These are phyloP conservation scores for Neolamprologus hecqui DNA, from an alignment of 2,113 vertebrate genomes.

Conservation along the genomic window DNA sequence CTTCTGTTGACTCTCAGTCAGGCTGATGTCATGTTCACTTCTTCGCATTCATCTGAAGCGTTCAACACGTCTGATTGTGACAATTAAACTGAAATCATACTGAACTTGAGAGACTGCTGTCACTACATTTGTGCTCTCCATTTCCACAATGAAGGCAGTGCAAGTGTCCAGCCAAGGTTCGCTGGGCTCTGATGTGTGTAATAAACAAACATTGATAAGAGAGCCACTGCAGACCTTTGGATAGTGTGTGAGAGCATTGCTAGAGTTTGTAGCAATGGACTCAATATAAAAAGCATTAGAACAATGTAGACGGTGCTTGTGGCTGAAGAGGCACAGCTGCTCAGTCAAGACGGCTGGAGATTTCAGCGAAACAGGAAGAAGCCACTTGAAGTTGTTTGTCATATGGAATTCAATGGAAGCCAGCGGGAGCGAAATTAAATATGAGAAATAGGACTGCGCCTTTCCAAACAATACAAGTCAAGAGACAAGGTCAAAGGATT, in stretches of 20 bases:
- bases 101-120: not conserved
- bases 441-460: not conserved
- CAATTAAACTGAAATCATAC: not conserved
- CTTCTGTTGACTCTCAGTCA: not conserved
- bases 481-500: not conserved
- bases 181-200: not conserved
- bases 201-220: not conserved
- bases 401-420: not conserved
- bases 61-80: not conserved
- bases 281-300: not conserved
- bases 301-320: not conserved
- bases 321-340: not conserved
- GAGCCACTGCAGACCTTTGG: not conserved
- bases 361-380: not conserved
- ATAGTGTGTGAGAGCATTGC: not conserved
- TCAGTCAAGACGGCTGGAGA: not conserved
- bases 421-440: not conserved
- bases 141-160: not conserved
- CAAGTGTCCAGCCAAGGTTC: not conserved
- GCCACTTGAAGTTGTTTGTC: not conserved
- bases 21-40: not conserved
- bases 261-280: not conserved
- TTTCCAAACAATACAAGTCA: not conserved
- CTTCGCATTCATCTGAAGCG: not conserved
- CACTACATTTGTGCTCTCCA: not conserved